A percentile compares a stretch with the other conserved stretches of the same genome.
phyloP scores from a whole-genome alignment of 2,113 vertebrate genomes.

The Agelaius tricolor region DNA sequence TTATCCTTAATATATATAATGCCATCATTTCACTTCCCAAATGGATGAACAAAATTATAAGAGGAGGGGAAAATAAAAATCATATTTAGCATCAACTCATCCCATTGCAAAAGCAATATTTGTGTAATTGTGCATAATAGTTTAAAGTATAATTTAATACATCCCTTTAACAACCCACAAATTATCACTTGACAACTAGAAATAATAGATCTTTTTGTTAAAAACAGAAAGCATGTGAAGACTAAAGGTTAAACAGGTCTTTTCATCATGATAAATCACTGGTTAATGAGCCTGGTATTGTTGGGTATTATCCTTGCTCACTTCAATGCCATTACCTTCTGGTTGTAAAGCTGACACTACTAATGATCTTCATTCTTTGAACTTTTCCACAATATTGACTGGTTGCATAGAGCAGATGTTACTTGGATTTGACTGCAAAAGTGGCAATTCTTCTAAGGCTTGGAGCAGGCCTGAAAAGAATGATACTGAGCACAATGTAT shows the following conservation, averaged over 20 bases:
- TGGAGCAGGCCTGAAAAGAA: conserved; percentile 42
- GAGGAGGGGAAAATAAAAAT: neutral
- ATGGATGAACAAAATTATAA: neutral
- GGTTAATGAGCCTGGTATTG: conserved; percentile 96
- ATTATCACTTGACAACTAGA: conserved; percentile 83
- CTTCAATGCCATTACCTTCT: conserved; percentile 92
- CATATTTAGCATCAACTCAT: neutral
- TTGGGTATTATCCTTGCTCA: conserved; percentile 86
- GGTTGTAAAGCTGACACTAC: conserved; percentile 97
- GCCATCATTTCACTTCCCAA: neutral
- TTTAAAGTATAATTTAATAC: conserved; percentile 79
- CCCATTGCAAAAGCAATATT: conserved; percentile 36
- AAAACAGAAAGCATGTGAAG: conserved; percentile 80
- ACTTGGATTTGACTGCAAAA: conserved; percentile 78
- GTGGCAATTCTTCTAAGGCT: conserved; percentile 39
- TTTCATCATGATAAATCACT: conserved; percentile 99
- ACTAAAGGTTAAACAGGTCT: conserved; percentile 96
- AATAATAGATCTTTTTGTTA: conserved; percentile 84
- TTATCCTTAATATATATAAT: neutral
- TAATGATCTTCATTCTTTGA: conserved; percentile 95
- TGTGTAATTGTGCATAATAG: conserved; percentile 60
- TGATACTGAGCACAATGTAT: conserved; percentile 41
- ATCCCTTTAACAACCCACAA: conserved; percentile 80
- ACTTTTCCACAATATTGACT: conserved; percentile 97
- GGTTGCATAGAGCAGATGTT: conserved; percentile 96